Base-by-base conservation (phyloP, 2,888 invertebrate genomes). In the Ceramica pisi region DNA sequence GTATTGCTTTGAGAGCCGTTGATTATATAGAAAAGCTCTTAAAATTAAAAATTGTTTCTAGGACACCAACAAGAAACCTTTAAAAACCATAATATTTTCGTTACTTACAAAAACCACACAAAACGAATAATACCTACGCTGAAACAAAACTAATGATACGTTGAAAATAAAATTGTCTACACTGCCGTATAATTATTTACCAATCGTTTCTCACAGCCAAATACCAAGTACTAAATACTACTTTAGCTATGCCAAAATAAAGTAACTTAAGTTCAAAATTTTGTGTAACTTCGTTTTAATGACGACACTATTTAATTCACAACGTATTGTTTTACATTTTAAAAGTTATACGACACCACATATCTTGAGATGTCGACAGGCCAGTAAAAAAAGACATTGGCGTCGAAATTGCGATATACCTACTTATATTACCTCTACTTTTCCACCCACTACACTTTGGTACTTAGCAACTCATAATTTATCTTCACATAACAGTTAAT, bases 311-410 rank as follows among this genome's bases (percentile, higher is more conserved):
- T 63, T 77, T 72, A 76, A 82, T 85, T 83, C 81, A 85, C 80
- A 78, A 82, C 70, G 81, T 82, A 86, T 88, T 86, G 86, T 86
- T 85, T 84, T 83, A 82, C 70, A 83, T 88, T 81, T 78, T 72
- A 61, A 61, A 80, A 69, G 65, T 74, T 71, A 81, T 80, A 70
- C 57, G 71, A 76, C 73, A 65, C 68, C 71, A 71, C 62, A 71
- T 67, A 73, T 60, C 55, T n/a, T 53, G 71, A 65, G 77, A 75
- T 87, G 81, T 84, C 86, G 86, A 86, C 84, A 88, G 80, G 73
- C 16, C 41, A 46, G 69, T 78, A 80, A 78, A 80, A 81, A 84
- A 79, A 79, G 62, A 67, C 77, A 69, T 68, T 66, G 70, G 23
- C 56, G 71, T 57, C 41, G 51, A 75, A 79, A 82, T 85, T 82